Conservation (phyloP, 2,797 vertebrate species). For the Enteromius argenteus region DNA sequence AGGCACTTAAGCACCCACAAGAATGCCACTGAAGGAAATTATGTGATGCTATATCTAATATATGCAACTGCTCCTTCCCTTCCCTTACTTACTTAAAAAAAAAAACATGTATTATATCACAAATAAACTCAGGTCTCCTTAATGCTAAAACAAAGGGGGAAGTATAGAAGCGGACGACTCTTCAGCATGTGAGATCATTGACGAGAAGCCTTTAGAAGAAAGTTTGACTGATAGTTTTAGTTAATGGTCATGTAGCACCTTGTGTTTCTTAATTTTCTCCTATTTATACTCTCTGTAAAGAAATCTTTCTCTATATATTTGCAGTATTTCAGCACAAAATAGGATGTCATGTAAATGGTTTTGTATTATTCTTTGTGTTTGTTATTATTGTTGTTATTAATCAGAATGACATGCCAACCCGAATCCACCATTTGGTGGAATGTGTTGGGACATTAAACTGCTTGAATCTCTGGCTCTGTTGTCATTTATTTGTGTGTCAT, state of each 20-base stretch:
- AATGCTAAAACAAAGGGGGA: slow-evolving; percentile 48
- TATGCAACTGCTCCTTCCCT: slow-evolving; percentile 57
- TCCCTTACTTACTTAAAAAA: slow-evolving; percentile 34
- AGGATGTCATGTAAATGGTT: slow-evolving; percentile 66
- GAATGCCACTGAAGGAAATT: slow-evolving; percentile 51
- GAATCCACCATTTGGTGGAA: slow-evolving; percentile 55
- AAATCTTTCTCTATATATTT: slow-evolving; percentile 63
- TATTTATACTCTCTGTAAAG: slow-evolving; percentile 66
- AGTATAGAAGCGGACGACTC: slow-evolving; percentile 41
- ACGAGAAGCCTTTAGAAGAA: slow-evolving; percentile 50
- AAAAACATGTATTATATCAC: slow-evolving; percentile 51
- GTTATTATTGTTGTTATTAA: slow-evolving; percentile 58
- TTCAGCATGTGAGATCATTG: slow-evolving; percentile 49
- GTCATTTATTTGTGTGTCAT: background rate
- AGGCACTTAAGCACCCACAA: slow-evolving; percentile 29
- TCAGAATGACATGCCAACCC: slow-evolving; percentile 54
- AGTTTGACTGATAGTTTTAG: slow-evolving; percentile 56
- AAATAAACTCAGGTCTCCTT: slow-evolving; percentile 69
- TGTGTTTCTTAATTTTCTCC: slow-evolving; percentile 58
- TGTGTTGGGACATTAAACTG: slow-evolving; percentile 65
- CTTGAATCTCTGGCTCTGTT: slow-evolving; percentile 49
- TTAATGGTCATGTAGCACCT: slow-evolving; percentile 63
- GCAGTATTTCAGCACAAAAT: slow-evolving; percentile 64
- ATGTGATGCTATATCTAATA: slow-evolving; percentile 50
- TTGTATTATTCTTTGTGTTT: slow-evolving; percentile 59